A percentile compares a stretch with the other conserved stretches of the same genome.
Conservation (phyloP, 1,140 invertebrate species). For the Heliothis subflexa region DNA sequence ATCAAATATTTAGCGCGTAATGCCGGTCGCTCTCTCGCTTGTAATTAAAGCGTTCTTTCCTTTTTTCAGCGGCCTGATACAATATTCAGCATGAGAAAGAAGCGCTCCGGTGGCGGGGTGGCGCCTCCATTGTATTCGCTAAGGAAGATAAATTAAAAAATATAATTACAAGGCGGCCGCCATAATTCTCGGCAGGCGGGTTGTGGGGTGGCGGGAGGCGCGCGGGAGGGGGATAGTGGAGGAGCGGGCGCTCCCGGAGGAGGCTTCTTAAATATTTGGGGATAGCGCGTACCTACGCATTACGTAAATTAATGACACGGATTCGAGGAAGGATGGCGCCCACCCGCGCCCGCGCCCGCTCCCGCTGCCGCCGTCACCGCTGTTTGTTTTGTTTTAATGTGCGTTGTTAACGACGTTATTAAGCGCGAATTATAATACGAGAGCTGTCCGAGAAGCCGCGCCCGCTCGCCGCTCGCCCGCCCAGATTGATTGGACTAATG, state of each 20-base stretch:
- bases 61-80: conserved; percentile 86
- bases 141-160: conserved; percentile 88
- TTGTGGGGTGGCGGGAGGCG: conserved; percentile 66
- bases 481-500: conserved; percentile 81
- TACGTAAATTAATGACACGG: conserved; percentile 86
- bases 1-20: conserved; percentile 85
- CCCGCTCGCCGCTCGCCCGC: conserved; percentile 32
- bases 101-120: conserved; percentile 83
- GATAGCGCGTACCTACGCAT: conserved; percentile 86
- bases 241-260: conserved; percentile 84
- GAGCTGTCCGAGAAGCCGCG: conserved; percentile 54
- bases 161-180: conserved; percentile 87
- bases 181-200: conserved; percentile 86
- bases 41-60: conserved; percentile 86
- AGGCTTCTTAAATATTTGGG: conserved; percentile 86
- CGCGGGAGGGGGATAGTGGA: conserved; percentile 77
- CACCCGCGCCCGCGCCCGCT: conserved; percentile 68
- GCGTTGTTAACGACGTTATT: conserved; percentile 85
- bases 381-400: conserved; percentile 86
- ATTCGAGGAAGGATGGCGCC: conserved; percentile 85
- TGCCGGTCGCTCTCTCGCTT: conserved; percentile 82
- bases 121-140: conserved; percentile 86
- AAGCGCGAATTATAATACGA: conserved; percentile 81
- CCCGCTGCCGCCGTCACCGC: conserved; percentile 57
- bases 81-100: conserved; percentile 86